Conservation (phyloP, 2,113 vertebrate genomes). For the Polyodon spathula region DNA sequence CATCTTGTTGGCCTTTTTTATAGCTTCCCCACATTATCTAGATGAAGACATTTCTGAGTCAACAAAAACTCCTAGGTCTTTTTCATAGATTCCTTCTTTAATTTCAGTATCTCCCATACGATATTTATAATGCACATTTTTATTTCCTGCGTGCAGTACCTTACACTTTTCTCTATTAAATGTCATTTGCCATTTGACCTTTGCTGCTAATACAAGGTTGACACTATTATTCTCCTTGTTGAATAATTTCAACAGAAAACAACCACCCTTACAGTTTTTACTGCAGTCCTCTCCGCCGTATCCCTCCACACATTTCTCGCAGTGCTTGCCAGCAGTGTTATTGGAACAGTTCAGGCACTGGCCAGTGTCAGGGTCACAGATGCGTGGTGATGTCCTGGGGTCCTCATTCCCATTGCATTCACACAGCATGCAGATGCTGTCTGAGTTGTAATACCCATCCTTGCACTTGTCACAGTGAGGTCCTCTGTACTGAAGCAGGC, state of each 20-base stretch:
- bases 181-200: too few species aligned
- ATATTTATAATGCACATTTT: too few species aligned
- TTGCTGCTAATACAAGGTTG: too few species aligned
- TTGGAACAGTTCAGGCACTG: conserved; percentile 70
- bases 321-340: conserved; percentile 66
- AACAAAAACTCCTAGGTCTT: too few species aligned
- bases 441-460: conserved; percentile 66
- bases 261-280: conserved; percentile 43
- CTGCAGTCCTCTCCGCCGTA: conserved; percentile 51
- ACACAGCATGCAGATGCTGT: conserved; percentile 66
- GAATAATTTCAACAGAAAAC: neutral
- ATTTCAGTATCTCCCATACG: too few species aligned
- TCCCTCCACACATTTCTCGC: conserved; percentile 68
- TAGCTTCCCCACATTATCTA: too few species aligned
- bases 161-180: too few species aligned
- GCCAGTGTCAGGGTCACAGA: conserved; percentile 72
- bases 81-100: too few species aligned
- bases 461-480: conserved; percentile 64
- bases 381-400: conserved; percentile 36
- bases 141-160: too few species aligned
- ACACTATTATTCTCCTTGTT: neutral
- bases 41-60: too few species aligned
- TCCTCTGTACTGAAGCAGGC: conserved; percentile 60
- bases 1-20: too few species aligned
- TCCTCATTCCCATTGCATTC: conserved; percentile 77